Percentiles rank a stretch among this genome's conserved stretches.
Evolutionary conservation across 2,888 invertebrate genomes (phyloP).

Genomic region (Lysandra coridon): DNA sequence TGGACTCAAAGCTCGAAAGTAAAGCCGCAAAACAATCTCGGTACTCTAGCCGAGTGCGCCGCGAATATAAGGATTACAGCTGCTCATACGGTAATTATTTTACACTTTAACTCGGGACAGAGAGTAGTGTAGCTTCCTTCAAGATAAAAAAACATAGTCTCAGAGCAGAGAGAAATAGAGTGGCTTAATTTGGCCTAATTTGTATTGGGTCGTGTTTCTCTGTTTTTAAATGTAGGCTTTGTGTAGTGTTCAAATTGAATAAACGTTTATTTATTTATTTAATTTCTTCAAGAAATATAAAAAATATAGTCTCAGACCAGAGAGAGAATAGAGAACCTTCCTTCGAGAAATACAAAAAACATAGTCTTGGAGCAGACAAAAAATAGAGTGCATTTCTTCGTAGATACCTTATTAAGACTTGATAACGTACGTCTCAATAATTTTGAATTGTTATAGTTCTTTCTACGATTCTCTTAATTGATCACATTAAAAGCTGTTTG

Average conservation of each 20-base stretch:
- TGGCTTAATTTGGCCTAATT: too few species aligned
- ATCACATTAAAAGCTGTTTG: slow-evolving; percentile 27
- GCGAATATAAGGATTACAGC: slow-evolving; percentile 3
- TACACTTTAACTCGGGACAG: slow-evolving; percentile 7
- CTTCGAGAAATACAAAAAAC: too few species aligned
- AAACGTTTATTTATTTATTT: too few species aligned
- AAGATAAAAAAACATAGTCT: background rate
- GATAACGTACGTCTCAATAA: background rate
- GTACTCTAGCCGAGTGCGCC: background rate
- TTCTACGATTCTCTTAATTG: slow-evolving; percentile 2
- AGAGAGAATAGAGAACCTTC: too few species aligned
- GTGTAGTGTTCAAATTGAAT: too few species aligned
- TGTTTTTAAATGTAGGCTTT: too few species aligned
- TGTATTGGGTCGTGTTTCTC: too few species aligned
- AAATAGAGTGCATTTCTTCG: background rate
- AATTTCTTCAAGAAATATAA: too few species aligned
- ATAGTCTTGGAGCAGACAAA: background rate
- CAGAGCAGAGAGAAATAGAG: too few species aligned
- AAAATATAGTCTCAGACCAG: too few species aligned
- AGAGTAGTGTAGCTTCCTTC: background rate
- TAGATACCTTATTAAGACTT: background rate
- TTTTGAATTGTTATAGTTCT: background rate
- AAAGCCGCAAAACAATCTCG: slow-evolving; percentile 14
- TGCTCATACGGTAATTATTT: slow-evolving; percentile 1
- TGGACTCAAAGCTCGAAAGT: slow-evolving; percentile 1